These are phyloP conservation scores for Salvelinus sp. DNA, from an alignment of 2,113 vertebrate species.

Conservation along the genomic window DNA sequence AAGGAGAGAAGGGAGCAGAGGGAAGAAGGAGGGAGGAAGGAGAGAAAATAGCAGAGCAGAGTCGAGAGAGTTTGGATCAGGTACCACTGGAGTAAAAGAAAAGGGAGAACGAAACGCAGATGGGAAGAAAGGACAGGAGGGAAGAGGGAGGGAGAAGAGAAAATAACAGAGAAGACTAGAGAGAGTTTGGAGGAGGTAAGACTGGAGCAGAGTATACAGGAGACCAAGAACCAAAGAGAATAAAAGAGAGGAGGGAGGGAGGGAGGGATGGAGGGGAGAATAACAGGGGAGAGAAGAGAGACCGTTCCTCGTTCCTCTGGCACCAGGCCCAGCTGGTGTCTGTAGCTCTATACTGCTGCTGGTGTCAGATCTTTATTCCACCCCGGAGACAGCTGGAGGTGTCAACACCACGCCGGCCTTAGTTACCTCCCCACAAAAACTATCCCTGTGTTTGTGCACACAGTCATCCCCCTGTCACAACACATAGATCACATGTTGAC, in stretches of 20 bases:
- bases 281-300: conserved; percentile 29
- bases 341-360: conserved; percentile 46
- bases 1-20: conserved; percentile 19
- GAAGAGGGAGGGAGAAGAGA: conserved; percentile 26
- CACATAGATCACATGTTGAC: conserved; percentile 59
- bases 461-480: conserved; percentile 69
- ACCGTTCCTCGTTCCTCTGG: conserved; percentile 65
- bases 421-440: conserved; percentile 61
- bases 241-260: conserved; percentile 24
- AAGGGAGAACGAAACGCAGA: not conserved
- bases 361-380: conserved; percentile 74
- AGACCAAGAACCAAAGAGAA: conserved; percentile 17
- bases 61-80: not conserved
- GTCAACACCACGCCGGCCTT: conserved; percentile 68
- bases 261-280: conserved; percentile 16
- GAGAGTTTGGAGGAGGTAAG: conserved; percentile 9
- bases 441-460: conserved; percentile 62
- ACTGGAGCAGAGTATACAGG: not conserved
- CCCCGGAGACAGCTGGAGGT: conserved; percentile 78
- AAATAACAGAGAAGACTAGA: conserved; percentile 17
- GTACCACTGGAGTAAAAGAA: not conserved
- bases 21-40: conserved; percentile 8
- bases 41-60: not conserved
- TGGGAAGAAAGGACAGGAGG: conserved; percentile 18
- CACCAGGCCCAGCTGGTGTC: conserved; percentile 71